Conservation (phyloP, 2,113 vertebrate species). For the Morone chrysops region DNA sequence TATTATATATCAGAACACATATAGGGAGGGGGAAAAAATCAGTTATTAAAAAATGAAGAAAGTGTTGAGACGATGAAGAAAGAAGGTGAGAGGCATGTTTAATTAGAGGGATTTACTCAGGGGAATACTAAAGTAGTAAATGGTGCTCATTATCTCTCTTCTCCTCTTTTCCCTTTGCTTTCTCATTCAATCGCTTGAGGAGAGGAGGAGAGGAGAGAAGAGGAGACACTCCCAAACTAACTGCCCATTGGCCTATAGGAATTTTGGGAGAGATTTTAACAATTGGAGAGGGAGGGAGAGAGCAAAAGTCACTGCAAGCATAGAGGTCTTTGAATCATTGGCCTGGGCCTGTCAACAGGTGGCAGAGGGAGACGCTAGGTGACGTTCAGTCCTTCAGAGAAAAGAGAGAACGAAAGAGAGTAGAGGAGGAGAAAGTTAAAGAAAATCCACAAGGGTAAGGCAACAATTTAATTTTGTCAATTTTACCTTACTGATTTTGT, state of each 20-base stretch:
- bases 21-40: not conserved
- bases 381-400: slow-evolving; percentile 32
- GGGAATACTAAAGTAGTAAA: slow-evolving; percentile 32
- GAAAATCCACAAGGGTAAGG: slow-evolving; percentile 73
- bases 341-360: slow-evolving; percentile 79
- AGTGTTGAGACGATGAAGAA: not conserved
- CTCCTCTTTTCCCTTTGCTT: slow-evolving; percentile 34
- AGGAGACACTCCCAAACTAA: slow-evolving; percentile 77
- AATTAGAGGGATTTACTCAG: slow-evolving; percentile 30
- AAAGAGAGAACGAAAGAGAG: slow-evolving; percentile 36
- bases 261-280: slow-evolving; percentile 74
- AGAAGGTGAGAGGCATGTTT: slow-evolving; percentile 3
- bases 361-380: slow-evolving; percentile 58
- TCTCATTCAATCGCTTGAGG: slow-evolving; percentile 54
- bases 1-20: slow-evolving; percentile 29
- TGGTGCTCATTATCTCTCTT: slow-evolving; percentile 61
- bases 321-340: slow-evolving; percentile 61
- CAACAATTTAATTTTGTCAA: slow-evolving; percentile 14
- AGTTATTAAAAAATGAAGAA: not conserved
- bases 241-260: slow-evolving; percentile 81
- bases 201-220: slow-evolving; percentile 33
- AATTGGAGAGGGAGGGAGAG: slow-evolving; percentile 60
- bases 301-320: slow-evolving; percentile 64
- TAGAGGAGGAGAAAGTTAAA: slow-evolving; percentile 38
- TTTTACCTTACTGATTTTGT: slow-evolving; percentile 1